Percentiles rank a stretch among this genome's conserved stretches.
These are phyloP conservation scores for Psittacula cyanocephala DNA, from an alignment of 2,113 vertebrate species.

Conservation along the genomic window DNA sequence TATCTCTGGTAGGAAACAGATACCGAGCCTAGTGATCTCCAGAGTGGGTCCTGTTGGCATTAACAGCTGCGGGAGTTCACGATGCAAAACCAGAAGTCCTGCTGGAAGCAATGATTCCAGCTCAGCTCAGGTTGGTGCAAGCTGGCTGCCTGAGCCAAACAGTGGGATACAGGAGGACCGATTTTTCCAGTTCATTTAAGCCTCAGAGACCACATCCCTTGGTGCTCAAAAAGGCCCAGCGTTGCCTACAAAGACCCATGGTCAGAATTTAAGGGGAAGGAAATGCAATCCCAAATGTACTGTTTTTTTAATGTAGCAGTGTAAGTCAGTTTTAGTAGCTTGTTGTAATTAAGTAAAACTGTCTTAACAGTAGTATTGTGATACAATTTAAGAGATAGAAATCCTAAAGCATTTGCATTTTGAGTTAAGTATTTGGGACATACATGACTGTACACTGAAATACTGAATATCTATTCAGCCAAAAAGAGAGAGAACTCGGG, in stretches of 20 bases:
- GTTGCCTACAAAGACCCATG: not conserved
- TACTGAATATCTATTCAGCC: not conserved
- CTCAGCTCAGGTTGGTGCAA: not conserved
- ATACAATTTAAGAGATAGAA: not conserved
- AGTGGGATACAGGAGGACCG: fast-evolving
- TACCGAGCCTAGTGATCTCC: not conserved
- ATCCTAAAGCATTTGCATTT: not conserved
- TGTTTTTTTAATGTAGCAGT: not conserved
- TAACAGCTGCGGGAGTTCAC: not conserved
- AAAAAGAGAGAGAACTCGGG: not conserved
- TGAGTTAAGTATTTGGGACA: not conserved
- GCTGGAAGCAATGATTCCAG: not conserved
- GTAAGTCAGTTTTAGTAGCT: not conserved
- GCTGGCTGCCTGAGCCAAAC: not conserved
- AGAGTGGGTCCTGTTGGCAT: not conserved
- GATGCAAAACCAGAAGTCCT: not conserved
- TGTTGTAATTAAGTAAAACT: not conserved
- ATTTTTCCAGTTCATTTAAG: not conserved
- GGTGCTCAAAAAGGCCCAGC: not conserved
- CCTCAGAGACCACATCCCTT: not conserved
- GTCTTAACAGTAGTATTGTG: not conserved
- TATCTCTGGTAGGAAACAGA: not conserved
- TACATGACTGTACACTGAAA: not conserved
- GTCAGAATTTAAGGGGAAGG: not conserved
- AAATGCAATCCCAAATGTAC: not conserved